Conservation (phyloP, 2,797 vertebrate species). For the Scyliorhinus canicula region DNA sequence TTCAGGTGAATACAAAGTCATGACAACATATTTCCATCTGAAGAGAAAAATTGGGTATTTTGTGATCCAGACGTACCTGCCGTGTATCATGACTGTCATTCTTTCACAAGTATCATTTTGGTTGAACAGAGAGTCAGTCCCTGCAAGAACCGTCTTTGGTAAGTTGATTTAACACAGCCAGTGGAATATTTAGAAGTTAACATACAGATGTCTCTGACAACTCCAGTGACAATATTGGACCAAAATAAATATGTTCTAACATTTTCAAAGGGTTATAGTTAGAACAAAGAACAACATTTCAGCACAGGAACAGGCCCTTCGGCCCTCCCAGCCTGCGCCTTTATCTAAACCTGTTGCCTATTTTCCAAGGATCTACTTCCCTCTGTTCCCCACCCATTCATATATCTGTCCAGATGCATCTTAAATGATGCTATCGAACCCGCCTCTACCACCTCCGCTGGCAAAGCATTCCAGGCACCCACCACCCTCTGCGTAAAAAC, state of each 20-base stretch:
- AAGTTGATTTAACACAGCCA: constrained; percentile 52
- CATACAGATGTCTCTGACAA: neutral
- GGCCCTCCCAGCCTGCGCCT: no score
- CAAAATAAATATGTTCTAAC: neutral
- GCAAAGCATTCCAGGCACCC: no score
- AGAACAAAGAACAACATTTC: no score
- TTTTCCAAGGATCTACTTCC: no score
- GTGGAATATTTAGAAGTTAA: neutral
- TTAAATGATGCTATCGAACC: no score
- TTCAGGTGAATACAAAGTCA: constrained; percentile 94
- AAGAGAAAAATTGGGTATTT: constrained; percentile 99
- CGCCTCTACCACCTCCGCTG: no score
- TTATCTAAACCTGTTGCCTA: no score
- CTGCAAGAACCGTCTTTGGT: constrained; percentile 95
- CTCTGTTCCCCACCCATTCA: no score
- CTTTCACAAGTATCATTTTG: constrained; percentile 98
- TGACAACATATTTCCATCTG: constrained; percentile 97
- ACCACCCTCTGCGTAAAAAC: no score
- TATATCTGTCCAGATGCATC: no score
- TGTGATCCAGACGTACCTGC: constrained; percentile 97
- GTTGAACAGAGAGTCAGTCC: constrained; percentile 95
- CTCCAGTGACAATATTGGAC: neutral
- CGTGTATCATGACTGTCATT: constrained; percentile 99
- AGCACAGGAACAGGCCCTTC: no score
- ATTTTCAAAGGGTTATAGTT: neutral